Evolutionary conservation across 2,113 vertebrate genomes (phyloP).

Genomic region (Camelus bactrianus): DNA sequence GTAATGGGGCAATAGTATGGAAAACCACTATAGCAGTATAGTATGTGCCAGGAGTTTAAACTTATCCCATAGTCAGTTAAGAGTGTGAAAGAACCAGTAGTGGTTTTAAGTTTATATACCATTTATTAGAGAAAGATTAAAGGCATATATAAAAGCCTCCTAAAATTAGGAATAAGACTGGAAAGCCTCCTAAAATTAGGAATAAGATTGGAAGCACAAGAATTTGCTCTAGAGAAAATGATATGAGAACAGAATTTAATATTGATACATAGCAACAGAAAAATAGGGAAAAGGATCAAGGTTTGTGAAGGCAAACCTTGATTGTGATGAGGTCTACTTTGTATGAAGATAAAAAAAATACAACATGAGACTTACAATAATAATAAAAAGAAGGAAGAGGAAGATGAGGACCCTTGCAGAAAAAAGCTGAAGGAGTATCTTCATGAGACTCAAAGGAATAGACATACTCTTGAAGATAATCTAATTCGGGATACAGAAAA

Average conservation of each 20-base stretch:
- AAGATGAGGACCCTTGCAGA: not conserved
- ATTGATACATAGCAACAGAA: not conserved
- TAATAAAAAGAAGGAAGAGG: not conserved
- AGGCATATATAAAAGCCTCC: conserved; percentile 9
- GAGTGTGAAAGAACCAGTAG: not conserved
- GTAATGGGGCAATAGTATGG: not conserved
- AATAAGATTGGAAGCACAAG: not conserved
- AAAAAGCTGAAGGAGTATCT: not conserved
- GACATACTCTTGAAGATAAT: conserved; percentile 2
- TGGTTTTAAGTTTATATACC: not conserved
- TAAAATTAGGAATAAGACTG: not conserved
- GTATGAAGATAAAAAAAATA: not conserved
- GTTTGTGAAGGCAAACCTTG: not conserved
- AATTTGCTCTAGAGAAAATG: not conserved
- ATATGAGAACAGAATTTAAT: not conserved
- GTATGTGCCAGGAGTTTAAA: not conserved
- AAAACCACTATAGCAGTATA: not conserved
- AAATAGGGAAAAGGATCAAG: not conserved
- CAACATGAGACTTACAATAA: not conserved
- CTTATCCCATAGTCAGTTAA: not conserved
- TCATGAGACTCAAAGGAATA: not conserved
- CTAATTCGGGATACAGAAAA: not conserved
- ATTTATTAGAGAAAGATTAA: not conserved
- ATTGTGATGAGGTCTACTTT: not conserved
- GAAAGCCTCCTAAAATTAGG: conserved; percentile 11